A percentile compares a stretch with the other conserved stretches of the same genome.
Conservation (phyloP, 2,888 invertebrate genomes). For the Vanessa cardui region DNA sequence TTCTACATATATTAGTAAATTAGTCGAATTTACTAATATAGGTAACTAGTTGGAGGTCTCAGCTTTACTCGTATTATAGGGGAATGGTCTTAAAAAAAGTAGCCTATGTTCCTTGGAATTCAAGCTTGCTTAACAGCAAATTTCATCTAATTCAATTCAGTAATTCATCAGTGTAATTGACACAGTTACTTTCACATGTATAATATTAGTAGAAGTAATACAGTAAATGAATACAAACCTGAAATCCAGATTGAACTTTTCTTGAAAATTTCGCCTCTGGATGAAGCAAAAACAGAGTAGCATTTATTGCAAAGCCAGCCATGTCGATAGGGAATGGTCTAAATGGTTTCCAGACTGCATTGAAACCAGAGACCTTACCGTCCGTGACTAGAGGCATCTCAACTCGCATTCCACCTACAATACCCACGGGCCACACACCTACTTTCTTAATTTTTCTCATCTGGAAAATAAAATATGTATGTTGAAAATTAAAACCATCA, state of each 20-base stretch:
- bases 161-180: too few relatives aligned
- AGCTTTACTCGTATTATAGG: too few relatives aligned
- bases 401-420: conserved; percentile 97
- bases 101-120: too few relatives aligned
- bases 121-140: too few relatives aligned
- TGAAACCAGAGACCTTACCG: conserved; percentile 81
- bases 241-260: conserved; percentile 93
- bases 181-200: too few relatives aligned
- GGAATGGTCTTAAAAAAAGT: too few relatives aligned
- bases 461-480: conserved; percentile 69
- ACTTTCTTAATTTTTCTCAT: conserved; percentile 91
- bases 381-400: conserved; percentile 91
- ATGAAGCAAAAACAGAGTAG: conserved; percentile 87
- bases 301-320: conserved; percentile 97
- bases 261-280: conserved; percentile 91
- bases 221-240: conserved; percentile 64
- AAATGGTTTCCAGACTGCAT: conserved; percentile 93
- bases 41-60: too few relatives aligned
- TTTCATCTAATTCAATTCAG: too few relatives aligned
- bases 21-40: too few relatives aligned
- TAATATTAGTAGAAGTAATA: too few relatives aligned
- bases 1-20: too few relatives aligned
- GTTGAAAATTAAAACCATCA: not conserved
- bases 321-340: conserved; percentile 98
- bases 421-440: conserved; percentile 97